These are phyloP conservation scores for Adineta ricciae DNA, from an alignment of 2,888 invertebrate species.

Conservation along the genomic window DNA sequence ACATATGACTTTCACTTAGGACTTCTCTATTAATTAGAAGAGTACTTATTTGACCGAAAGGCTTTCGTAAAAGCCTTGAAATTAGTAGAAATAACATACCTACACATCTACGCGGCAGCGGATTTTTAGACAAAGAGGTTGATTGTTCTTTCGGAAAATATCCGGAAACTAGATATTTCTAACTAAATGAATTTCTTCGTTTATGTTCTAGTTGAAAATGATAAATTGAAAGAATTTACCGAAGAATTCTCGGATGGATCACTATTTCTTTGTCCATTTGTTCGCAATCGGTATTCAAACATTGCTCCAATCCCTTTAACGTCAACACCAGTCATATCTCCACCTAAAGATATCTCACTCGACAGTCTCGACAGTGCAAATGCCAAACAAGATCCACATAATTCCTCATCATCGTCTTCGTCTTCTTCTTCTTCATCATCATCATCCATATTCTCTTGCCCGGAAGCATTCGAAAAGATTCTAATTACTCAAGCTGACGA, in stretches of 20 bases:
- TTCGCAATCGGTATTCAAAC: not conserved
- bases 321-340: not conserved
- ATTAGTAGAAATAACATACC: too few relatives aligned
- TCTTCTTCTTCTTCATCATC: not conserved
- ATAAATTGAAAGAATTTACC: not conserved
- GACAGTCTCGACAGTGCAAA: slow-evolving; percentile 3
- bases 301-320: not conserved
- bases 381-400: not conserved
- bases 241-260: not conserved
- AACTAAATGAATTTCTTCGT: not conserved
- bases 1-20: too few relatives aligned
- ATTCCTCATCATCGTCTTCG: not conserved
- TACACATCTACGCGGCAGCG: too few relatives aligned
- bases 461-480: slow-evolving; percentile 2
- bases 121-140: too few relatives aligned
- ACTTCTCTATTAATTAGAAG: too few relatives aligned
- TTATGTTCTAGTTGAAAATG: not conserved
- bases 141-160: too few relatives aligned
- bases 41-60: too few relatives aligned
- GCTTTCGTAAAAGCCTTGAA: too few relatives aligned
- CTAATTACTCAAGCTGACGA: not conserved
- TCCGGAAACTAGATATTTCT: not conserved
- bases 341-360: not conserved
- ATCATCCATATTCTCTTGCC: not conserved
- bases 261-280: not conserved